Evolutionary conservation across 1,140 invertebrate genomes (phyloP).

Genomic region (Drosophila paulistorum): DNA sequence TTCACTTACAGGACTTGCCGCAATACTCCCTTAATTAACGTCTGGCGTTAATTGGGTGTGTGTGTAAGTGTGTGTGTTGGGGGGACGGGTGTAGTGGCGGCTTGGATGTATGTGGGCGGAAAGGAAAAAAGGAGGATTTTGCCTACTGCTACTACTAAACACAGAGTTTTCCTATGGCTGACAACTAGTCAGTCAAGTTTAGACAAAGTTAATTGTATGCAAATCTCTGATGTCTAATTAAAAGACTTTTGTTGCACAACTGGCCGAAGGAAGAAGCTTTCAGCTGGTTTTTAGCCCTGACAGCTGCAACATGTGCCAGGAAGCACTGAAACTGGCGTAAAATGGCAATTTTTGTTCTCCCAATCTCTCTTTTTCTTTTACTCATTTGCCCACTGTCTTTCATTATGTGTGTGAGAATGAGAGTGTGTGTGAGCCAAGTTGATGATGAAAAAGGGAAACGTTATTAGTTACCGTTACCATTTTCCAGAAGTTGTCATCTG

Average conservation of each 20-base stretch:
- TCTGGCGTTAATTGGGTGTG: not conserved
- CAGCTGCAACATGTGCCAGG: slow-evolving; percentile 10
- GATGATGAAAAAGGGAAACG: slow-evolving; percentile 6
- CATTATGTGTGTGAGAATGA: not conserved
- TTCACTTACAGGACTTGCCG: not conserved
- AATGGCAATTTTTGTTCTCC: not conserved
- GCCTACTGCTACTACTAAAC: not conserved
- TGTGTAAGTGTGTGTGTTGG: not conserved
- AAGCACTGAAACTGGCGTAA: not conserved
- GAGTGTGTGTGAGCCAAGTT: not conserved
- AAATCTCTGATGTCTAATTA: slow-evolving; percentile 17
- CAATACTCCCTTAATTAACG: not conserved
- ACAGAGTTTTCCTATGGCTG: slow-evolving; percentile 3
- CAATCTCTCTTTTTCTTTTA: not conserved
- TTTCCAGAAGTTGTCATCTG: slow-evolving; percentile 53
- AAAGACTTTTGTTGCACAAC: slow-evolving; percentile 13
- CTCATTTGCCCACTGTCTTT: not conserved
- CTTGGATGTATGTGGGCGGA: not conserved
- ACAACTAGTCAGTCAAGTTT: slow-evolving; percentile 9
- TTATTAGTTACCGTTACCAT: slow-evolving; percentile 11
- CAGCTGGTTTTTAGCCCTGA: not conserved
- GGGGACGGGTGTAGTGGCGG: not conserved
- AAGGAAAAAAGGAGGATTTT: not conserved
- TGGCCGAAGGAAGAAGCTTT: not conserved
- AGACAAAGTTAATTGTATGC: slow-evolving; percentile 11